These are phyloP conservation scores for Aldrovandia affinis DNA, from an alignment of 2,797 vertebrate species.

Conservation along the genomic window DNA sequence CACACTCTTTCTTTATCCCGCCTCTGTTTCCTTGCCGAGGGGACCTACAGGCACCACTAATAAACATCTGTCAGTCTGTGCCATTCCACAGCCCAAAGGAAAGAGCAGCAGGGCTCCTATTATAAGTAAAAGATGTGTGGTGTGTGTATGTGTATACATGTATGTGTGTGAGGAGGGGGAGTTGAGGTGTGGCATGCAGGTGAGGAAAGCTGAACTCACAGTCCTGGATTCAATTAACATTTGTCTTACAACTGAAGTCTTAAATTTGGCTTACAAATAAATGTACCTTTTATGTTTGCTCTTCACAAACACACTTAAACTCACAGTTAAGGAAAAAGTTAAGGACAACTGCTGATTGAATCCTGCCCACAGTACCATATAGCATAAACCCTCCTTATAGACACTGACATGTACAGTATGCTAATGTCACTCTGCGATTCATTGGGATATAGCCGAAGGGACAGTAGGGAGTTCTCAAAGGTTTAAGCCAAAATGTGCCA, in stretches of 20 bases:
- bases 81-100: background rate
- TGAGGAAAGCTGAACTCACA: background rate
- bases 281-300: too few species aligned
- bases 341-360: background rate
- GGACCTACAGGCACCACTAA: background rate
- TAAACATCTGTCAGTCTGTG: conserved; percentile 7
- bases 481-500: background rate
- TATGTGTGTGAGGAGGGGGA: too few species aligned
- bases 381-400: background rate
- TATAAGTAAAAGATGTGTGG: conserved; percentile 12
- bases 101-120: background rate
- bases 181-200: background rate
- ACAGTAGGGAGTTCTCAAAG: background rate
- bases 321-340: too few species aligned
- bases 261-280: too few species aligned
- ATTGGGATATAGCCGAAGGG: background rate
- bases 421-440: background rate
- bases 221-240: too few species aligned
- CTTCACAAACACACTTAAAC: too few species aligned
- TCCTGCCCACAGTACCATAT: background rate
- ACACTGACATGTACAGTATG: background rate
- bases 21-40: background rate
- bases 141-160: background rate
- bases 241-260: too few species aligned
- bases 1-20: background rate